Percentiles rank a stretch among this genome's conserved stretches.
phyloP scores from a whole-genome alignment of 1,140 invertebrate genomes.

The Platyscapa corneri region DNA sequence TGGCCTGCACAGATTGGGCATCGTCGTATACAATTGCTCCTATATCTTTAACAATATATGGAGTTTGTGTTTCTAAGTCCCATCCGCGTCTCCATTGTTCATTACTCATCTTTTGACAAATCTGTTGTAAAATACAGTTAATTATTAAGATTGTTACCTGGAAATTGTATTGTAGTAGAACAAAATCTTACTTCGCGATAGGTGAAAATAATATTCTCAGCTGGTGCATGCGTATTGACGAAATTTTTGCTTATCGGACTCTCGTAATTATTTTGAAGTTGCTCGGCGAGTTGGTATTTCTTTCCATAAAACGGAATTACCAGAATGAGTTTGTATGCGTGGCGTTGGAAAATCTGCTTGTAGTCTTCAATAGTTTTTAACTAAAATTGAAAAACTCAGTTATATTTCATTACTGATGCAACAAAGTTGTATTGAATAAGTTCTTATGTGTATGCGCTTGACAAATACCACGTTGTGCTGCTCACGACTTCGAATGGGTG shows the following conservation, averaged over 20 bases:
- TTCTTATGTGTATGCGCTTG: neutral
- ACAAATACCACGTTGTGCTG: slow-evolving; percentile 15
- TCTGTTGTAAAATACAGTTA: neutral
- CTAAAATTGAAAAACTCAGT: neutral
- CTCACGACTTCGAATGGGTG: slow-evolving; percentile 2
- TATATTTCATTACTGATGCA: neutral
- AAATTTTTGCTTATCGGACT: slow-evolving; percentile 19
- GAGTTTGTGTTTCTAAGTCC: slow-evolving; percentile 2
- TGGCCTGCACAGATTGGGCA: slow-evolving; percentile 16
- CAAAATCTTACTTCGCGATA: slow-evolving; percentile 5
- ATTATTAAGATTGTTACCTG: neutral
- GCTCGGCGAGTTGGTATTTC: neutral
- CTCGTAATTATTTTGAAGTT: neutral
- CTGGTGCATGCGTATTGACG: neutral
- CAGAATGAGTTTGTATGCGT: slow-evolving; percentile 26
- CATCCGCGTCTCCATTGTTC: slow-evolving; percentile 6
- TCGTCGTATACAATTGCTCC: slow-evolving; percentile 30
- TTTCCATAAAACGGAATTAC: slow-evolving; percentile 45
- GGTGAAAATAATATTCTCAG: neutral
- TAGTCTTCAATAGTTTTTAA: slow-evolving; percentile 20
- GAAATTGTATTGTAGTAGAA: neutral
- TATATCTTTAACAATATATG: slow-evolving; percentile 18
- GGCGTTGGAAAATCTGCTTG: neutral
- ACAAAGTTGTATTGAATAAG: too few species aligned
- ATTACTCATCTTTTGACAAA: slow-evolving; percentile 32